Evolutionary conservation across 1,140 invertebrate species (phyloP), one percentile per base, ranked within the genome.

Genomic region (Drosophila ambigua): DNA sequence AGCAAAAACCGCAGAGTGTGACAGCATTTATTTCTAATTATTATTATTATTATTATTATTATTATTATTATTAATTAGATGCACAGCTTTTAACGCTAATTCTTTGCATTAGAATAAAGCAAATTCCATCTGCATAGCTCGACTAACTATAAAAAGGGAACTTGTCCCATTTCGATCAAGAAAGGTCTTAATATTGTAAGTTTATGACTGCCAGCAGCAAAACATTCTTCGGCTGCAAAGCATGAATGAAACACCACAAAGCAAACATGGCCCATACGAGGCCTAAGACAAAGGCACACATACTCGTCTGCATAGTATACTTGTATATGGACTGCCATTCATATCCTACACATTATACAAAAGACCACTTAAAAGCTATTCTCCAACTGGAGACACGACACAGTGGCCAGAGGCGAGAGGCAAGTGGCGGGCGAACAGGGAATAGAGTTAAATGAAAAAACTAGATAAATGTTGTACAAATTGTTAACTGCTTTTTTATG

Each of bases 401-500:
- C 20, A 20, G 7, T 8, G 28, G 31, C 31, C 8, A 44, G 16
- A 35, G 11, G 23, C 4, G 15, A 54, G 39, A 0, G 20, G 20
- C 20, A 7, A 15, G 35, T 31, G 15, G 44, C n/a, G 41, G 24
- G 20, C 7, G 9, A 15, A 31, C 2, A 28, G 6, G n/a, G 41
- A 24, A 5, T 24, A 58, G 31, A 53, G 59, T 67, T 60, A 85
- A 81, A 81, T 67, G 69, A 64, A 88, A 88, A 88, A 88, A 88
- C 77, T 88, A 88, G 84, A 88, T 88, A 88, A 88, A 88, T 88
- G 83, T 88, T 88, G 85, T 88, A 88, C 83, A 88, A 88, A 88
- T 88, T 89, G 83, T 88, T 88, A 88, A 88, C 83, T 88, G 83
- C 84, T 88, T 88, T 88, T 88, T 88, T 88, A 88, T 88, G 83